A percentile compares a stretch with the other conserved stretches of the same genome.
These are phyloP conservation scores for Trigoniulus corallinus DNA, from an alignment of 1,140 invertebrate species.

Conservation along the genomic window DNA sequence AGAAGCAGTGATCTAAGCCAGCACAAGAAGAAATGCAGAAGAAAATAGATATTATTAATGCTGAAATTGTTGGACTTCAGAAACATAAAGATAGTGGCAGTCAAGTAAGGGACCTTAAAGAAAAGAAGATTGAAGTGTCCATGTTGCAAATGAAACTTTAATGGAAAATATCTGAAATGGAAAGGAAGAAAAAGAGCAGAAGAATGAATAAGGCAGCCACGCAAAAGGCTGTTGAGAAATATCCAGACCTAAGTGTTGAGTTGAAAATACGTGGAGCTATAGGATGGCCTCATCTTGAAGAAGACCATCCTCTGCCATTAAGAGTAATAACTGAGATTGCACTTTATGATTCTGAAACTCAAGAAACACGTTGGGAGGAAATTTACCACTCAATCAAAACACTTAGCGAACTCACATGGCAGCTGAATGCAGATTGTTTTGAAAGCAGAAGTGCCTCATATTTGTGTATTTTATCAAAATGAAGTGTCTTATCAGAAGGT, in stretches of 20 bases:
- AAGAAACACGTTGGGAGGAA: conserved; percentile 12
- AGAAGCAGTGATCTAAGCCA: neutral
- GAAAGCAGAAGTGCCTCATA: conserved; percentile 9
- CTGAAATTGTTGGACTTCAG: conserved; percentile 3
- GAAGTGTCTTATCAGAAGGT: conserved; percentile 14
- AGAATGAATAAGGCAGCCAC: neutral
- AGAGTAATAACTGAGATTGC: conserved; percentile 16
- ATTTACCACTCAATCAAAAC: conserved; percentile 10
- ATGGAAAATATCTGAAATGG: conserved; percentile 1
- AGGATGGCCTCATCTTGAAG: no score
- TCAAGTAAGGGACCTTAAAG: neutral
- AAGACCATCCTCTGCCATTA: conserved; percentile 14
- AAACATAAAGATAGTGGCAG: neutral
- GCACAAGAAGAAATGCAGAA: neutral
- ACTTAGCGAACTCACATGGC: conserved; percentile 12
- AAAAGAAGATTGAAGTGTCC: neutral
- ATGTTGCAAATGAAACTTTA: neutral
- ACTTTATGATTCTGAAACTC: conserved; percentile 7
- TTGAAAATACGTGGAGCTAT: no score
- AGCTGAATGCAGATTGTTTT: conserved; percentile 9
- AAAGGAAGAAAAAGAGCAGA: conserved; percentile 1
- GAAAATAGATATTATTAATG: no score
- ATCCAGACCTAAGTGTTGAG: conserved; percentile 4
- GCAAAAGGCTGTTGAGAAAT: neutral
- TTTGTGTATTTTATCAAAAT: conserved; percentile 16